These are phyloP conservation scores for Calameuta idolon DNA, from an alignment of 2,888 invertebrate genomes.

Conservation along the genomic window DNA sequence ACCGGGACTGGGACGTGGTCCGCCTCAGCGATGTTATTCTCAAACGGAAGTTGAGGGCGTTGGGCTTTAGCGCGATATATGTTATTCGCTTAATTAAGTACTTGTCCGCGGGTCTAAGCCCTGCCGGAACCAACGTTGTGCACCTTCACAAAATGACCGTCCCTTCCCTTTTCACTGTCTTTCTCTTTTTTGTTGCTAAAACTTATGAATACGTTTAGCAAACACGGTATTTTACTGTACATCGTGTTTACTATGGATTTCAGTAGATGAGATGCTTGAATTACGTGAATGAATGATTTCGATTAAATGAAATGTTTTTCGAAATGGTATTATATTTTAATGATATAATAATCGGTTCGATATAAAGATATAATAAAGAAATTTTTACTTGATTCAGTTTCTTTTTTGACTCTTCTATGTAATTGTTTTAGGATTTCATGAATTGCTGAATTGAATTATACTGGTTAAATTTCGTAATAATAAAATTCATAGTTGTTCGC, in stretches of 20 bases:
- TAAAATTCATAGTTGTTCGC: background rate
- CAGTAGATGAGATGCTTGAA: background rate
- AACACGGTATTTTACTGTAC: background rate
- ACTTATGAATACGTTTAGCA: slow-evolving; percentile 3
- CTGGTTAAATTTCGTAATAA: background rate
- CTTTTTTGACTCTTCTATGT: background rate
- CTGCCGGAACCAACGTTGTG: slow-evolving; percentile 18
- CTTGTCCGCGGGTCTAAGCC: slow-evolving; percentile 45
- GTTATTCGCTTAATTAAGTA: slow-evolving; percentile 65
- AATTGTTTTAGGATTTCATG: background rate
- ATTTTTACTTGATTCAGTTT: background rate
- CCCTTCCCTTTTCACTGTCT: background rate
- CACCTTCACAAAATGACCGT: background rate
- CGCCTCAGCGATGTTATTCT: slow-evolving; percentile 21
- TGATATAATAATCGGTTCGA: background rate
- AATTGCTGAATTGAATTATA: background rate
- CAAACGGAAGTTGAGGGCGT: slow-evolving; percentile 41
- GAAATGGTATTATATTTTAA: background rate
- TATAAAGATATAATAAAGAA: background rate
- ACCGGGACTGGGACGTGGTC: slow-evolving; percentile 8
- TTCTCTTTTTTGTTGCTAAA: background rate
- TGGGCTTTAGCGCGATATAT: slow-evolving; percentile 52
- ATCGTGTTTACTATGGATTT: background rate
- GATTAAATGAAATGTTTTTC: background rate
- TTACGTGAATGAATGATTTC: background rate